Evolutionary conservation across 2,113 vertebrate genomes (phyloP).

Genomic region (Mungos mungo): DNA sequence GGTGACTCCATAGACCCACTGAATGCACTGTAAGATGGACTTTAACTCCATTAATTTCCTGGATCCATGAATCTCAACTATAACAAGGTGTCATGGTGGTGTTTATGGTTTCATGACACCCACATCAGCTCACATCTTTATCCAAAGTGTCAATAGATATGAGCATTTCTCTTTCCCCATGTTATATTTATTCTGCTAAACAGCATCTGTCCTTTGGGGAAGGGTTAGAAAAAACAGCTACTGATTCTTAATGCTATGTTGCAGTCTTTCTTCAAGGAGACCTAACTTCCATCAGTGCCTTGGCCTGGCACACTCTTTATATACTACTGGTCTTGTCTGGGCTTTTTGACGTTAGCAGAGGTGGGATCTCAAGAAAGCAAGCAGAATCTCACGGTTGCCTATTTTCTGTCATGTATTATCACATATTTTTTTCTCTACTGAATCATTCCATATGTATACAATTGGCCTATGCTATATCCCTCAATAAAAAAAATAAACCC

Average conservation of each 20-base stretch:
- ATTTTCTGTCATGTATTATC: neutral
- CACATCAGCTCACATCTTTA: neutral
- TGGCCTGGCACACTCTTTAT: neutral
- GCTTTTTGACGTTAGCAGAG: neutral
- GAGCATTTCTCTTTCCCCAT: neutral
- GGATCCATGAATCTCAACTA: neutral
- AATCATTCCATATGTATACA: neutral
- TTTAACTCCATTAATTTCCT: neutral
- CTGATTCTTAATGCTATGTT: neutral
- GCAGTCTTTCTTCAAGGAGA: neutral
- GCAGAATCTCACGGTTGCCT: neutral
- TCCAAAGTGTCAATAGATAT: neutral
- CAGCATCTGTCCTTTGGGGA: neutral
- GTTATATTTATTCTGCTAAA: neutral
- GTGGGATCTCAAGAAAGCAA: neutral
- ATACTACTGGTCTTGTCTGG: neutral
- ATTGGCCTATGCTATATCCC: neutral
- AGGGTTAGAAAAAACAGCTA: neutral
- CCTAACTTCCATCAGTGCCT: neutral
- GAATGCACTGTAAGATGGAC: neutral
- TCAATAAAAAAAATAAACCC: neutral
- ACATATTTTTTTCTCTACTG: neutral
- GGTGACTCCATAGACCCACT: neutral
- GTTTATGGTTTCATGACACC: neutral
- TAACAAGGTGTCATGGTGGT: neutral